Evolutionary conservation across 2,797 vertebrate genomes (phyloP).

Genomic region (Spinibarbus caldwelli): DNA sequence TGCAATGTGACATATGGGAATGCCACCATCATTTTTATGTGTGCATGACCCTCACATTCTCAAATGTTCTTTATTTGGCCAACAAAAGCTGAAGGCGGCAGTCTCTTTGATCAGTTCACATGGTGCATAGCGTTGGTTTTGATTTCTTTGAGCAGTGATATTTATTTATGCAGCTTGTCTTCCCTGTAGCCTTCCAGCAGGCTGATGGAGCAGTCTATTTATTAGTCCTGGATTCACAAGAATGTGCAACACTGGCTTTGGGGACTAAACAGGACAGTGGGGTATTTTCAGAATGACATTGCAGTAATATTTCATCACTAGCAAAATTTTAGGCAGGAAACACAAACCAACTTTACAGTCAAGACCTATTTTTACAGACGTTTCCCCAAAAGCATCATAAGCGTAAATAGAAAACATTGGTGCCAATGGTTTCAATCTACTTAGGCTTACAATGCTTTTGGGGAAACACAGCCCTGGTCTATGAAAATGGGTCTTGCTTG

Average conservation of each 20-base stretch:
- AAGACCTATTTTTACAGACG: neutral
- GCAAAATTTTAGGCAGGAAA: neutral
- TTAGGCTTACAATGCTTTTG: neutral
- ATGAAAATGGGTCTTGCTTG: neutral
- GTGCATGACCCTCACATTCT: conserved; percentile 44
- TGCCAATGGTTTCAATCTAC: neutral
- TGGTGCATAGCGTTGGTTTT: conserved; percentile 25
- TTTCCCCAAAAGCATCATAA: neutral
- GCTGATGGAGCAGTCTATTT: conserved; percentile 30
- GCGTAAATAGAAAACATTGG: neutral
- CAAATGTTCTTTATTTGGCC: conserved; percentile 52
- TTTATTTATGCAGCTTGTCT: conserved; percentile 46
- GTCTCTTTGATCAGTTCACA: conserved; percentile 13
- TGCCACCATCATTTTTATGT: conserved; percentile 31
- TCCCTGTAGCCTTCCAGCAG: conserved; percentile 3
- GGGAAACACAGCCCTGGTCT: neutral
- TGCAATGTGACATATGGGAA: conserved; percentile 30
- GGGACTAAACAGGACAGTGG: conserved; percentile 37
- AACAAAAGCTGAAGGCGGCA: neutral
- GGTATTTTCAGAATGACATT: conserved; percentile 27
- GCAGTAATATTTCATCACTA: conserved; percentile 18
- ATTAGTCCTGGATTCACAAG: conserved; percentile 28
- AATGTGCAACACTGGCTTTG: conserved; percentile 22
- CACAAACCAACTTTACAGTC: conserved; percentile 14
- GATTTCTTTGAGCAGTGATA: conserved; percentile 40